These are phyloP conservation scores for Xenentodon cancila DNA, from an alignment of 2,797 vertebrate species.

Conservation along the genomic window DNA sequence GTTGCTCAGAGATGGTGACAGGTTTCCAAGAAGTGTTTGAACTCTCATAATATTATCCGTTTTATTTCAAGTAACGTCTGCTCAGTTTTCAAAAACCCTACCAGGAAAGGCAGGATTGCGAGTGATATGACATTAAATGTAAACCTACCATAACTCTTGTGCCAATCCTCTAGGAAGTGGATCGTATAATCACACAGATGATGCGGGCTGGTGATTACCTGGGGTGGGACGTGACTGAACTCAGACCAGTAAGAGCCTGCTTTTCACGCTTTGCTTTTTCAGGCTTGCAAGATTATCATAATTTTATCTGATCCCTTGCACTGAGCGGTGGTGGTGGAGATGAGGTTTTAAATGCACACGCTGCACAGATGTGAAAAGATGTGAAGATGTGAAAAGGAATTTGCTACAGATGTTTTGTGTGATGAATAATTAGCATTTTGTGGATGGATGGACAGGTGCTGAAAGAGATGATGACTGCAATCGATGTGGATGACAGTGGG, in stretches of 20 bases:
- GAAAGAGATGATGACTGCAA: conserved; percentile 92
- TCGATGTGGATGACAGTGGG: conserved; percentile 88
- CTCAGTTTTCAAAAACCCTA: too few species aligned
- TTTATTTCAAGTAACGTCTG: too few species aligned
- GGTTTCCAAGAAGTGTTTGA: background rate
- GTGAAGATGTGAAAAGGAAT: too few species aligned
- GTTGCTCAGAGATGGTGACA: conserved; percentile 42
- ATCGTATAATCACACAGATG: conserved; percentile 93
- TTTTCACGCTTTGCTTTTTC: background rate
- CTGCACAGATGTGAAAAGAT: too few species aligned
- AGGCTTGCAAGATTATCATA: background rate
- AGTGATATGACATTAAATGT: background rate
- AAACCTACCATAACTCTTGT: conserved; percentile 3
- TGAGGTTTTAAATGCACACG: too few species aligned
- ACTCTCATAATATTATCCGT: too few species aligned
- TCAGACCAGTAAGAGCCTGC: conserved; percentile 83
- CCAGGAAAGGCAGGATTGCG: background rate
- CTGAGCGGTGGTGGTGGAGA: too few species aligned
- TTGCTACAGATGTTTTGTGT: background rate
- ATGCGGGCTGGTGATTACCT: conserved; percentile 92
- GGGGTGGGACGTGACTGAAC: conserved; percentile 92
- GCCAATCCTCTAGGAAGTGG: conserved; percentile 85
- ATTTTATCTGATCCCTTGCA: background rate
- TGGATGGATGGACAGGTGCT: conserved; percentile 80
- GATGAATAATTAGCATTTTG: background rate